phyloP scores from a whole-genome alignment of 2,888 invertebrate genomes.

The Macropis europaea region DNA sequence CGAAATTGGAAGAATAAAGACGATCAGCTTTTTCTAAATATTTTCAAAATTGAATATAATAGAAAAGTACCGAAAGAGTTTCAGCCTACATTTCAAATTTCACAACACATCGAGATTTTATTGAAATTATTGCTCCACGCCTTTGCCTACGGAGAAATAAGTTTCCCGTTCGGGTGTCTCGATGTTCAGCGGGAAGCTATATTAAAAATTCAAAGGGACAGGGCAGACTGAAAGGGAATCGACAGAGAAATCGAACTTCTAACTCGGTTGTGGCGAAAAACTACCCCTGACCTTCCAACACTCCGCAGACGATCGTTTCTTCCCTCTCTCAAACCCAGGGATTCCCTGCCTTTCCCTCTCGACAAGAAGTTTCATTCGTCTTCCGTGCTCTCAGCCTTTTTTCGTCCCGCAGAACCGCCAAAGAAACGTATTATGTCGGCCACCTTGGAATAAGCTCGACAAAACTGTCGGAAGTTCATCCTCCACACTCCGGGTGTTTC shows the following conservation, averaged over 20 bases:
- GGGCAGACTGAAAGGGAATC: neutral
- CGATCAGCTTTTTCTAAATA: too few species aligned
- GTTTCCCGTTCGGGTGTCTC: neutral
- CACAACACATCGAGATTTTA: neutral
- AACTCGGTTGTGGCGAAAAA: conserved; percentile 51
- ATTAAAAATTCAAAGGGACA: conserved; percentile 52
- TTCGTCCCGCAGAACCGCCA: conserved; percentile 16
- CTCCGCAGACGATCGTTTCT: conserved; percentile 36
- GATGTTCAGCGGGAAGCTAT: neutral
- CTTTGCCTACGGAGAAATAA: neutral
- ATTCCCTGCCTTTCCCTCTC: conserved; percentile 45
- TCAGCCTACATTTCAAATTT: too few species aligned
- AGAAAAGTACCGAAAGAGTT: too few species aligned
- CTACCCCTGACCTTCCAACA: conserved; percentile 56
- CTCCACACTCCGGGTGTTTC: neutral
- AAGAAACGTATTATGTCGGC: conserved; percentile 43
- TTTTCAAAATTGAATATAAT: too few species aligned
- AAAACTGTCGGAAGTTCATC: conserved; percentile 8
- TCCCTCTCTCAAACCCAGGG: conserved; percentile 5
- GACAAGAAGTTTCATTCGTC: conserved; percentile 54
- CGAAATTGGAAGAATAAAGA: too few species aligned
- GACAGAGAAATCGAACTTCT: conserved; percentile 40
- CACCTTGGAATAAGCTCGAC: conserved; percentile 5
- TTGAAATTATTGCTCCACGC: conserved; percentile 16
- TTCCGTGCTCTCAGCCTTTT: conserved; percentile 18